Evolutionary conservation across 2,797 vertebrate genomes (phyloP), one percentile per base, ranked within the genome.

Genomic region (Antennarius maculatus): DNA sequence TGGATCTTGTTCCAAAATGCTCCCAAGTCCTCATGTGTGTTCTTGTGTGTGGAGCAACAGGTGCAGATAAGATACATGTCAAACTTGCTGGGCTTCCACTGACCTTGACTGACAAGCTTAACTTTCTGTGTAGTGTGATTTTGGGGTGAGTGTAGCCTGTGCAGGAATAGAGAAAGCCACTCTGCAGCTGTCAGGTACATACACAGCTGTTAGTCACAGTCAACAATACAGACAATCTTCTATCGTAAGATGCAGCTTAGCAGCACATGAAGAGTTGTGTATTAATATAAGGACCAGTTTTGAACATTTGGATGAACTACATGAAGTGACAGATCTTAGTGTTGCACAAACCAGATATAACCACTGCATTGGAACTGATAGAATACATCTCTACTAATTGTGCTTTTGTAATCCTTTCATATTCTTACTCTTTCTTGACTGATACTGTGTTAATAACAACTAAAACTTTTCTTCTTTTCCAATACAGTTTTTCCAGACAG

Each of bases 401-500:
- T 53, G 42, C 29, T 49, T 18, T 52, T 55, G 47, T 15, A 11
- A 29, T 31, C 8, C 5, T 5, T 34, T 6, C 31, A 5, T 34
- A 5, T 34, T 34, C 31, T 34, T 23, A 23, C 23, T 23, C 23
- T 23, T 23, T 23, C 23, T 23, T 23, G 23, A 23, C 23, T 23
- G 23, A 23, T 23, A 23, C 23, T 23, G 23, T 23, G 23, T 23
- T 1, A 23, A 63, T 18, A 48, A 8, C 31, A 71, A 56, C 43
- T 43, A 14, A 61, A 74, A 51, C 31, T 41, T 56, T 46, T 69
- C 49, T 71, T 42, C 64, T 17, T 61, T 31, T 55, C 57, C 13
- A 6, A 37, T 37, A 31, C 75, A 95, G 94, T 91, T 91, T 77
- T 66, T 93, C 5, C 78, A 92, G 69, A 93, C 79, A 69, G 83